Percentiles rank a stretch among this genome's conserved stretches.
Conservation (phyloP, 2,113 vertebrate genomes). For the Chroicocephalus ridibundus region DNA sequence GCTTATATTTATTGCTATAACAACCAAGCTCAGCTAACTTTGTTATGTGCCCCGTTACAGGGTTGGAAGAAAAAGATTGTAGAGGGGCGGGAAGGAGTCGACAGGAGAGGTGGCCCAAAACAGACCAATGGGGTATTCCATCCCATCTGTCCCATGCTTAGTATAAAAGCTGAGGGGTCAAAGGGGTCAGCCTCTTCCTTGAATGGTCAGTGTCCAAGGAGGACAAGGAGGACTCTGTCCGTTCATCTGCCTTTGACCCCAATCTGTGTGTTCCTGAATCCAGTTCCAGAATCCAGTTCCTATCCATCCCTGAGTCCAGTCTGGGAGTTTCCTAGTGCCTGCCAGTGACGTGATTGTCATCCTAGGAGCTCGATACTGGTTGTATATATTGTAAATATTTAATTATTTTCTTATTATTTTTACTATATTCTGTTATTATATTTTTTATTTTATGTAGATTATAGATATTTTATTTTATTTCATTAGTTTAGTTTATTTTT, state of each 20-base stretch:
- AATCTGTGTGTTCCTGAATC: neutral
- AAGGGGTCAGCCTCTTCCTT: neutral
- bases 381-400: neutral
- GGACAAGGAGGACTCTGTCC: neutral
- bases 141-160: neutral
- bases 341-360: neutral
- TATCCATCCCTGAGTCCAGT: neutral
- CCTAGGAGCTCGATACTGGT: neutral
- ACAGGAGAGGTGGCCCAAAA: neutral
- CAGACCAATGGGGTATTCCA: neutral
- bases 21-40: neutral
- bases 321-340: neutral
- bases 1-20: neutral
- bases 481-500: neutral
- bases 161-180: neutral
- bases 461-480: no score
- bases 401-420: neutral
- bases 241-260: neutral
- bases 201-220: neutral
- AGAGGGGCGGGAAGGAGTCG: neutral
- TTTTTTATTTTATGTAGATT: no score
- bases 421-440: neutral
- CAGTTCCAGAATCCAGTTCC: neutral
- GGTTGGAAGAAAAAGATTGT: neutral
- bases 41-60: neutral